A percentile compares a stretch with the other conserved stretches of the same genome.
These are phyloP conservation scores for Pomacea maculata DNA, from an alignment of 1,140 invertebrate genomes.

Conservation along the genomic window DNA sequence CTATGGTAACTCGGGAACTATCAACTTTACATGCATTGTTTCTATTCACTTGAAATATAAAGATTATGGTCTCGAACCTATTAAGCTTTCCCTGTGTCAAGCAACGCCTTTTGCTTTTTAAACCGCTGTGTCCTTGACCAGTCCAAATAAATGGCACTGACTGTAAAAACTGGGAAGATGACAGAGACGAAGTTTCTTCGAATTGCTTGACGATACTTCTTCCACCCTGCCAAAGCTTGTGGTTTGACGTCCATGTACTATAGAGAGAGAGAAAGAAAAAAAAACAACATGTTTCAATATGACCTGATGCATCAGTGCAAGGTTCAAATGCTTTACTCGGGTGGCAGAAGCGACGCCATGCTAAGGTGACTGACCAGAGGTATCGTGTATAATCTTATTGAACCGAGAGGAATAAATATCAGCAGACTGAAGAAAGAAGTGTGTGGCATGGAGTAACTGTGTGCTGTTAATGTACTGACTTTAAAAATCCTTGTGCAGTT, in stretches of 20 bases:
- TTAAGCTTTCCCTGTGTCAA: not conserved
- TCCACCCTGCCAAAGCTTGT: not conserved
- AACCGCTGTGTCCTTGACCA: slow-evolving; percentile 30
- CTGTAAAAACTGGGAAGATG: slow-evolving; percentile 23
- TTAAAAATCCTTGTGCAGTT: too few species aligned
- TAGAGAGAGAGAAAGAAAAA: not conserved
- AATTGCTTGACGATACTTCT: slow-evolving; percentile 12
- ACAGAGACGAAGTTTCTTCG: slow-evolving; percentile 32
- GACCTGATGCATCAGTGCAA: not conserved
- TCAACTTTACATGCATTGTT: too few species aligned
- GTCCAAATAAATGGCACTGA: slow-evolving; percentile 22
- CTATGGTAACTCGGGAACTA: too few species aligned
- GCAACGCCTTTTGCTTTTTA: slow-evolving; percentile 24
- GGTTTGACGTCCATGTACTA: slow-evolving; percentile 24
- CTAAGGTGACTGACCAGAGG: not conserved
- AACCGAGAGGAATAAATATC: not conserved
- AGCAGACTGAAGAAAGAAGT: too few species aligned
- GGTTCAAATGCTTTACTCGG: not conserved
- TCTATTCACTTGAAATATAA: not conserved
- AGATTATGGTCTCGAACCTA: not conserved
- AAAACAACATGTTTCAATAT: not conserved
- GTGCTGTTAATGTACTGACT: too few species aligned
- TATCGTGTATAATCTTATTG: not conserved
- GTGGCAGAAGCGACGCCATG: too few species aligned
- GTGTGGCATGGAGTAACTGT: too few species aligned